Evolutionary conservation across 2,888 invertebrate species (phyloP), one percentile per base, ranked within the genome.

Genomic region (Amblyjoppa proteus): DNA sequence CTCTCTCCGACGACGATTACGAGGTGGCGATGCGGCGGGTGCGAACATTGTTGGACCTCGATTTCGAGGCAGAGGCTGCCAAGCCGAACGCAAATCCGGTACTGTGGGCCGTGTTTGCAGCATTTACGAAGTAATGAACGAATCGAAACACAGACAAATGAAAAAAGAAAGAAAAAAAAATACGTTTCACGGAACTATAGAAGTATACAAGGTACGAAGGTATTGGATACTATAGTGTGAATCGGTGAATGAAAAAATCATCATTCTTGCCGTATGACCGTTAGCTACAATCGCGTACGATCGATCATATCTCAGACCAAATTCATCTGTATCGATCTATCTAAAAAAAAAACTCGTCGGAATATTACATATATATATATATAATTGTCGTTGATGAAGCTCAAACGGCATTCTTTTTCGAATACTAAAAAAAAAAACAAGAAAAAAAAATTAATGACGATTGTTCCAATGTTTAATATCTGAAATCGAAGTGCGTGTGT

Each of bases 31-130:
- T 99, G 97, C 97, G 99, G 92, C 97, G 99, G 92, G 99, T 99
- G 73, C 96, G 99, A 89, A 98, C 98, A 91, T 96, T 99, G 71
- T 96, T 99, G 90, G 99, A 99, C 94, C 96, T 99, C 90, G 99
- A 99, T 95, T 98, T 98, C 94, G 99, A 99, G 94, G 97, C 97
- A 69, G 99, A 99, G 95, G 97, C 98, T 88, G 97, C 97, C 95
- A 98, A 99, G 95, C 96, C 97, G 69, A 97, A 97, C 93, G 97
- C 97, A 84, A 97, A 97, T 92, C 99, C 99, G 94, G 97, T 99
- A 90, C 97, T 99, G 95, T 99, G 99, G 99, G 99, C 99, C 78
- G 99, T 99, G 84, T 99, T 99, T 95, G 98, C 99, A 90, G 98
- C 99, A 86, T 99, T 99, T 95, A 98, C 98, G 92, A 99, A 99